phyloP scores from a whole-genome alignment of 2,113 vertebrate species.

The Tauraco erythrolophus region DNA sequence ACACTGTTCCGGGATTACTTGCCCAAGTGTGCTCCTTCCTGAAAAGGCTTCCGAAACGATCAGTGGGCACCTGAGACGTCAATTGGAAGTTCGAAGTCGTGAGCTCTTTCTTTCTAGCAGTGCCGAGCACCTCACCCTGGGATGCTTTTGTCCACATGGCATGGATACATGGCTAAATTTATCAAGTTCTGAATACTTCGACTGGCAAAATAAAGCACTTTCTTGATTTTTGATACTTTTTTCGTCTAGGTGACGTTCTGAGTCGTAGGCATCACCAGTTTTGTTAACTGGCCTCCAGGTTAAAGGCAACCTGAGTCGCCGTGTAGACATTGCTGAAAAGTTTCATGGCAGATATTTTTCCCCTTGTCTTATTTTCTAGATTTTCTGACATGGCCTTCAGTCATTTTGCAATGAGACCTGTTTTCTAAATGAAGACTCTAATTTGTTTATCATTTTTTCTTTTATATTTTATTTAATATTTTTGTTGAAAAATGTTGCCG shows the following conservation, averaged over 20 bases:
- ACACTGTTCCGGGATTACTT: conserved; percentile 28
- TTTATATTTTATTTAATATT: conserved; percentile 63
- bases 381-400: background rate
- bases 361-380: background rate
- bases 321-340: conserved; percentile 23
- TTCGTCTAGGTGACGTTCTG: background rate
- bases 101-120: background rate
- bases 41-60: conserved; percentile 28
- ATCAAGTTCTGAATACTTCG: background rate
- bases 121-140: background rate
- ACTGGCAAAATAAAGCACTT: background rate
- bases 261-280: background rate
- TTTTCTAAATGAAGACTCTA: conserved; percentile 75
- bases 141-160: conserved; percentile 27
- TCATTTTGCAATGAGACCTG: background rate
- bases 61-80: conserved; percentile 11
- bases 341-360: conserved; percentile 65
- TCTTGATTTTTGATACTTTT: background rate
- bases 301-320: conserved; percentile 52
- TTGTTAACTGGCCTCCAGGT: background rate
- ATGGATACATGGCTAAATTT: conserved; percentile 47
- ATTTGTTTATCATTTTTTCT: conserved; percentile 43
- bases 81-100: background rate
- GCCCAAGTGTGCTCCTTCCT: background rate
- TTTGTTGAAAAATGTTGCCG: conserved; percentile 51